Conservation (phyloP, 2,113 vertebrate species). For the Calidris pugnax region DNA sequence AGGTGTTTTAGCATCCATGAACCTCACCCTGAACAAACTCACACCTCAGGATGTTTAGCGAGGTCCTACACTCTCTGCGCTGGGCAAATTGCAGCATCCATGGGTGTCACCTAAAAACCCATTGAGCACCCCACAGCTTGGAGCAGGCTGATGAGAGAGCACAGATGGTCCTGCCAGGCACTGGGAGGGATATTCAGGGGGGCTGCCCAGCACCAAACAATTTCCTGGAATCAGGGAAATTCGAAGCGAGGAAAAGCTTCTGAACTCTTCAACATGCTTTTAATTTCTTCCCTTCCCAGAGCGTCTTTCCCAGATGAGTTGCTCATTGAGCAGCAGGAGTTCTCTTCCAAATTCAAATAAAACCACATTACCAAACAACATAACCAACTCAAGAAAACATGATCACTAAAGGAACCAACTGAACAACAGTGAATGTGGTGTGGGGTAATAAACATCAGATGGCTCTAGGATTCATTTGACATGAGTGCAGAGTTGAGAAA, state of each 20-base stretch:
- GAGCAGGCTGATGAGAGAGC: neutral
- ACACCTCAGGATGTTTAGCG: neutral
- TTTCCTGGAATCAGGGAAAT: neutral
- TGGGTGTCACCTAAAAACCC: neutral
- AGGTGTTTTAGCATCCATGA: neutral
- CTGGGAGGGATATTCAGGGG: neutral
- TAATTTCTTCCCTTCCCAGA: neutral
- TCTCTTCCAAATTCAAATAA: neutral
- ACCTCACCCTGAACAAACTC: neutral
- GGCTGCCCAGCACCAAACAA: neutral
- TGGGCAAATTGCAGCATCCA: neutral
- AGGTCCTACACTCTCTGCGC: accelerated
- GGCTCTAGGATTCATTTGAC: neutral
- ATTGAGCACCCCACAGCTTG: neutral
- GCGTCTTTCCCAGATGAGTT: neutral
- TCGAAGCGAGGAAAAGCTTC: neutral
- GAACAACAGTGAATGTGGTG: neutral
- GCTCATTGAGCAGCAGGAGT: neutral
- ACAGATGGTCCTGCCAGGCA: neutral
- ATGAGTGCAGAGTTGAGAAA: neutral
- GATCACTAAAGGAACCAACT: neutral
- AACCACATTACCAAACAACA: neutral
- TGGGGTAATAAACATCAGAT: slow-evolving; percentile 12
- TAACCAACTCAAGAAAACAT: neutral
- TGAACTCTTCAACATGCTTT: neutral